Evolutionary conservation across 2,113 vertebrate genomes (phyloP), one percentile per base, ranked within the genome.

Genomic region (Pica pica): DNA sequence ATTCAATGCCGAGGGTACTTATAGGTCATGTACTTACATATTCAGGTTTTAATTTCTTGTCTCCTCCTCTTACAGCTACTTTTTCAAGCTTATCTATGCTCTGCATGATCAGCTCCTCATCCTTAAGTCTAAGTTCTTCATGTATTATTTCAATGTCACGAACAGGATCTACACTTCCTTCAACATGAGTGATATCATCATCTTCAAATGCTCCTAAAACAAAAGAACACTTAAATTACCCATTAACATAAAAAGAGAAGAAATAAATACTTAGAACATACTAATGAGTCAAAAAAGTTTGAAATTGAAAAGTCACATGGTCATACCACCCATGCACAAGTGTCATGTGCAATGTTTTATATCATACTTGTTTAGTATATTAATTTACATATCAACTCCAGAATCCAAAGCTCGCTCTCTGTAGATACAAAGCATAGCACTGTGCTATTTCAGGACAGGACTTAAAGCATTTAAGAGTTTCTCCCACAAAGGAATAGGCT

Each of bases 61-160:
- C 98, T 87, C 98, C 98, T 97, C 99, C 98, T 98, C 98, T 98
- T 95, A 99, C 98, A 95, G 99, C 98, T 91, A 98, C 98, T 97
- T 99, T 98, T 97, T 99, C 99, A 96, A 99, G 98, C 89, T 99
- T 99, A 97, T 99, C 99, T 69, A 99, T 97, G 95, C 99, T 98
- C 30, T 99, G 99, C 57, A 88, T 94, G 71, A 99, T 98, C 98
- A 99, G 98, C 97, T 99, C 98, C 95, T 99, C 98, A 97, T 99
- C 99, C 97, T 99, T 99, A 96, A 99, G 98, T 95, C 99, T 98
- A 69, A 99, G 99, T 88, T 99, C 99, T 97, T 99, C 99, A 10
- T 99, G 99, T 95, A 98, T 98, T 93, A 98, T 98, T 98, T 98
- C 98, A 76, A 98, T 98, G 94, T 99, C 99, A 94, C 99, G 98